Evolutionary conservation across 2,888 invertebrate genomes (phyloP).

Genomic region (Aproaerema taeniolella): DNA sequence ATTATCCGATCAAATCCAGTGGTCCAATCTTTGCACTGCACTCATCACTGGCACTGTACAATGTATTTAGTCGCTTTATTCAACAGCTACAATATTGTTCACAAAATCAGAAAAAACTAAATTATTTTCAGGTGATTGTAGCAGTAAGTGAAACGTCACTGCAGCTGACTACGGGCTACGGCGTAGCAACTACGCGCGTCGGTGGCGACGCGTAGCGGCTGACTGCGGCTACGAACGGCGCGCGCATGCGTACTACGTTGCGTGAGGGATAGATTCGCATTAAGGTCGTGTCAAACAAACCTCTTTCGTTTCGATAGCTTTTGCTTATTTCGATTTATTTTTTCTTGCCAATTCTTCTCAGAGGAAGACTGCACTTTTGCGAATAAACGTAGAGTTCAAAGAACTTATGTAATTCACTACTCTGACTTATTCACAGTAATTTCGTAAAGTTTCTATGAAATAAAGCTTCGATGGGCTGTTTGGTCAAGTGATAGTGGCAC

Average conservation of each 20-base stretch:
- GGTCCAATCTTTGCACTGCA: constrained; percentile 6
- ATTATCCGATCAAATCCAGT: constrained; percentile 6
- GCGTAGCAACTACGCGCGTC: constrained; percentile 35
- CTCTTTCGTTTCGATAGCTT: constrained; percentile 47
- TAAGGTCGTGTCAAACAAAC: constrained; percentile 35
- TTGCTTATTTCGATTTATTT: constrained; percentile 19
- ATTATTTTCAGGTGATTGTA: no score
- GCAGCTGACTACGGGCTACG: constrained; percentile 40
- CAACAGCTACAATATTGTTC: no score
- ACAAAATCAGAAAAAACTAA: no score
- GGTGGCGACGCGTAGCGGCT: constrained; percentile 34
- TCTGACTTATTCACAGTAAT: not conserved
- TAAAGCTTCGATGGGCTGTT: no score
- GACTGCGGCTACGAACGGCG: constrained; percentile 49
- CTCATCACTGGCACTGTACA: constrained; percentile 1
- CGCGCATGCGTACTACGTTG: constrained; percentile 50
- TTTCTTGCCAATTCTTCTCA: no score
- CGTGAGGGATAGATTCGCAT: constrained; percentile 44
- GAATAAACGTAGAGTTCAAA: no score
- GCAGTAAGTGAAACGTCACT: constrained; percentile 53
- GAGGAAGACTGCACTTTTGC: no score
- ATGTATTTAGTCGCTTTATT: not conserved
- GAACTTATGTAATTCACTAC: no score
- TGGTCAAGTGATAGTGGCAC: no score
- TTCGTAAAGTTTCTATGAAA: not conserved